phyloP scores from a whole-genome alignment of 2,888 invertebrate genomes.

The Dynastes hyllus region DNA sequence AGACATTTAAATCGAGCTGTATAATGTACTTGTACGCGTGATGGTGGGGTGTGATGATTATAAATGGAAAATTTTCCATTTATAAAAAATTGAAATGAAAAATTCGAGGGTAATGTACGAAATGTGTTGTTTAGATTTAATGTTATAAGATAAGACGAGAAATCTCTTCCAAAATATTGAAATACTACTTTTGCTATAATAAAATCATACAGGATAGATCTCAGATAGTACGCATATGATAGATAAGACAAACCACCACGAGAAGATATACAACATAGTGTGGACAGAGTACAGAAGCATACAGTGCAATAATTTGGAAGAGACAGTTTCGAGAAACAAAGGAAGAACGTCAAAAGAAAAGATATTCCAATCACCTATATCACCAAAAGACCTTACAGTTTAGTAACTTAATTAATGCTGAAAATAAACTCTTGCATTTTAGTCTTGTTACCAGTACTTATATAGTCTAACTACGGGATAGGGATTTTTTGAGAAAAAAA shows the following conservation, averaged over 20 bases:
- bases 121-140: constrained; percentile 14
- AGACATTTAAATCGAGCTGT: constrained; percentile 48
- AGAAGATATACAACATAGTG: constrained; percentile 9
- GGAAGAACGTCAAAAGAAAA: constrained; percentile 15
- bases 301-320: constrained; percentile 49
- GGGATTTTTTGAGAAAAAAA: constrained; percentile 11
- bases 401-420: constrained; percentile 40
- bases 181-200: constrained; percentile 7
- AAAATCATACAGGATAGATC: constrained; percentile 15
- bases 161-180: constrained; percentile 50
- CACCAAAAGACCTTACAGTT: constrained; percentile 19
- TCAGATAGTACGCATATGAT: constrained; percentile 12
- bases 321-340: constrained; percentile 37
- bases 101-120: neutral
- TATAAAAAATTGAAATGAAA: constrained; percentile 13
- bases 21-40: constrained; percentile 29
- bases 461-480: constrained; percentile 31
- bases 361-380: constrained; percentile 27
- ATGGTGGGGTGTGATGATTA: neutral
- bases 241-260: constrained; percentile 40
- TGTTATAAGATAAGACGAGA: neutral
- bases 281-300: constrained; percentile 27
- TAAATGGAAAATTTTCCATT: constrained; percentile 30
- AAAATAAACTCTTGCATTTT: constrained; percentile 44
- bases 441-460: constrained; percentile 30